Evolutionary conservation across 2,113 vertebrate genomes (phyloP), one percentile per base, ranked within the genome.

Genomic region (Malaclemys terrapin): DNA sequence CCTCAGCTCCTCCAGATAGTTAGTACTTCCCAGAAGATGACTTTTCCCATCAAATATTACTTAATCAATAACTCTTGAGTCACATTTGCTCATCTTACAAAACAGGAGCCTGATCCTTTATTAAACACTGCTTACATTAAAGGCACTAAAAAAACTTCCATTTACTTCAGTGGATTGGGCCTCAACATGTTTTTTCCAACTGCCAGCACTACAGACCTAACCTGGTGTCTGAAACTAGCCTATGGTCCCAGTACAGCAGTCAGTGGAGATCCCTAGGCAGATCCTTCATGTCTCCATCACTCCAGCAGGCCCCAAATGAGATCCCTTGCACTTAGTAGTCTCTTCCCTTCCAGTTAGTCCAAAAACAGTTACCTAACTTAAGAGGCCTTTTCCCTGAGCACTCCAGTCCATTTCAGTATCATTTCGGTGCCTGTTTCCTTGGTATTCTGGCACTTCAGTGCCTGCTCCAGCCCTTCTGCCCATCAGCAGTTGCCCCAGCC

Each of bases 271-370:
- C 29, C 59, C 59, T 62, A 47, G 80, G 82, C n/a, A 56, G 69
- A 17, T 49, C 10, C 0, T 0, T 65, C 5, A 0, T 17, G 80
- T 89, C 89, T 57, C 72, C 45, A 9, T 72, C 85, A 11, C 13
- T 4, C 25, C 76, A 11, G 42, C 62, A n/a, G 38, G 10, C 52
- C 38, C 2, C 4, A 2, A n/a, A 12, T 49, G 35, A 22, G 1
- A 31, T 11, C 76, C 69, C 1, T 1, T 3, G 16, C 0, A 0
- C 57, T 31, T 31, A 29, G 16, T 42, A 69, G 19, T 6, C 8
- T 16, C 59, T 80, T 52, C 75, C 59, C 9, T 14, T 59, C 75
- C 10, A 62, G 0, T 0, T 2, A 54, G 1, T 1, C 52, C 72
- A 5, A 31, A 59, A 42, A 2, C 0, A 0, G 27, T 45, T 81